Percentiles rank a stretch among this genome's conserved stretches.
phyloP scores from a whole-genome alignment of 2,888 invertebrate genomes.

The Erebia palarica region DNA sequence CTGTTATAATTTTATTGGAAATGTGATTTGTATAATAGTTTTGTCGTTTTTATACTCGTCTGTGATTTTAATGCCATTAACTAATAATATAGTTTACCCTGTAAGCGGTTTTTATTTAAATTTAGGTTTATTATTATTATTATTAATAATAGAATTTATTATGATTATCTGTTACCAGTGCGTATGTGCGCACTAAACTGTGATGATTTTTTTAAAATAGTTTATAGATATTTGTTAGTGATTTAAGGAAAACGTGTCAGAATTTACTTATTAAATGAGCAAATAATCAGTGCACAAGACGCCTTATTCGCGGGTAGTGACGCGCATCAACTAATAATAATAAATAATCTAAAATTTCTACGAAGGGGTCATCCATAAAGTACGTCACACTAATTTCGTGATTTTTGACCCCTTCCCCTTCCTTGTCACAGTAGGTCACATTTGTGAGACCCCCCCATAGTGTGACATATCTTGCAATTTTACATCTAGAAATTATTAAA shows the following conservation, averaged over 20 bases:
- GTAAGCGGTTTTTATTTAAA: conserved; percentile 62
- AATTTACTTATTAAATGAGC: not conserved
- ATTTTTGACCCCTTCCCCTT: no score
- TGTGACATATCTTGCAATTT: no score
- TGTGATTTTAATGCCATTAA: conserved; percentile 77
- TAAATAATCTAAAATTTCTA: no score
- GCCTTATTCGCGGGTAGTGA: no score
- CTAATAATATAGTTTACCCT: conserved; percentile 52
- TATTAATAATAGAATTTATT: conserved; percentile 36
- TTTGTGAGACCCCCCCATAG: no score
- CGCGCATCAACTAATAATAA: no score
- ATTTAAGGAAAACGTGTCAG: conserved; percentile 30
- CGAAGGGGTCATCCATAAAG: no score
- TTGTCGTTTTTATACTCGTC: conserved; percentile 64
- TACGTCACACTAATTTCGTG: no score
- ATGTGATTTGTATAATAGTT: conserved; percentile 68
- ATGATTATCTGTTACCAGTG: conserved; percentile 39
- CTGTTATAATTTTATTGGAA: conserved; percentile 66
- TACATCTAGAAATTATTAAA: no score
- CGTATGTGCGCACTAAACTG: conserved; percentile 31
- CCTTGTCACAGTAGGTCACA: no score
- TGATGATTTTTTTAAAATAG: conserved; percentile 36
- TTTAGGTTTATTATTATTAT: conserved; percentile 51
- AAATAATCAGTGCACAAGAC: no score
- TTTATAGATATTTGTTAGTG: conserved; percentile 43